Evolutionary conservation across 2,797 vertebrate species (phyloP).

Genomic region (Glossophaga mutica): DNA sequence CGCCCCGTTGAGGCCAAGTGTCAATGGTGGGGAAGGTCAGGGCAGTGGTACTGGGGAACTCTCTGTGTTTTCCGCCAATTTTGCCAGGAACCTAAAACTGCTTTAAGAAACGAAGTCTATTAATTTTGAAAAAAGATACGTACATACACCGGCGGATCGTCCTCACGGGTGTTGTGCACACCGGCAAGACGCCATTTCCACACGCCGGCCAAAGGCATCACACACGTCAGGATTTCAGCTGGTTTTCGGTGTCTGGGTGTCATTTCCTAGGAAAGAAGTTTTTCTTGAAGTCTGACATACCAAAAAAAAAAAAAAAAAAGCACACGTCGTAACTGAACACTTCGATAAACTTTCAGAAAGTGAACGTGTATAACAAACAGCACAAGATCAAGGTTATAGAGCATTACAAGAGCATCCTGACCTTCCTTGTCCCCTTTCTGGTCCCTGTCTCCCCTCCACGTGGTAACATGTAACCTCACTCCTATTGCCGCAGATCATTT

Average conservation of each 20-base stretch:
- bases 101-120: background rate
- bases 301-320: background rate
- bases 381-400: background rate
- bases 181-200: background rate
- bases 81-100: background rate
- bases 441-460: background rate
- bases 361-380: background rate
- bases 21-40: background rate
- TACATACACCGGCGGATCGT: background rate
- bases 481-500: background rate
- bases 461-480: background rate
- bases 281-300: conserved; percentile 18
- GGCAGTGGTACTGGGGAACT: too few species aligned
- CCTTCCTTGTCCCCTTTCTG: background rate
- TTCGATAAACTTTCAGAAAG: background rate
- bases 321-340: background rate
- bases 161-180: background rate
- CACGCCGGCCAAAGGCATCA: fast-evolving
- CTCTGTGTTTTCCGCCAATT: background rate
- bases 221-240: background rate
- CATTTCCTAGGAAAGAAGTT: conserved; percentile 1
- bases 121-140: background rate
- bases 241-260: background rate
- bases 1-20: fast-evolving
- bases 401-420: background rate